Conservation (phyloP, 2,797 vertebrate species). For the Amblyopsis hoosieri region DNA sequence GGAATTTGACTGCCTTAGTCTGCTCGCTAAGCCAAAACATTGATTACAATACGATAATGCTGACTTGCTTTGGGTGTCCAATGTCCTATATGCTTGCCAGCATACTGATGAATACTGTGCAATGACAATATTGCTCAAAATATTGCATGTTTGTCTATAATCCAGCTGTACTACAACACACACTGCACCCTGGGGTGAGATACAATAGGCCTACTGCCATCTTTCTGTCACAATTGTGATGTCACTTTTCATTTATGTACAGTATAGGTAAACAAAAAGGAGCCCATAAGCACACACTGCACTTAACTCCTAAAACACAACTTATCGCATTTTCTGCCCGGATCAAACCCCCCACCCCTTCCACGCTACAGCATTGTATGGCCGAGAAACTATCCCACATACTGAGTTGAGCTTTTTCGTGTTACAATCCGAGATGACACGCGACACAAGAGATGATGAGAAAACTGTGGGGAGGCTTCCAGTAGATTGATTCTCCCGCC, state of each 20-base stretch:
- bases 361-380: constrained; percentile 83
- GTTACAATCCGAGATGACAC: constrained; percentile 94
- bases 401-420: constrained; percentile 91
- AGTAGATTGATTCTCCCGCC: constrained; percentile 98
- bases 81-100: constrained; percentile 87
- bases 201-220: background rate
- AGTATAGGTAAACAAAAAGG: constrained; percentile 34
- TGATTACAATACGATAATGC: constrained; percentile 93
- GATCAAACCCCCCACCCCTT: constrained; percentile 79
- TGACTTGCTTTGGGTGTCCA: constrained; percentile 84
- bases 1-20: constrained; percentile 85
- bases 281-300: constrained; percentile 30
- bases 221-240: background rate
- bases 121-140: no score
- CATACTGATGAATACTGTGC: constrained; percentile 63
- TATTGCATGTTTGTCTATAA: background rate
- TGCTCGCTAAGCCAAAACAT: constrained; percentile 92
- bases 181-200: constrained; percentile 21
- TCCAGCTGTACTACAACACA: background rate
- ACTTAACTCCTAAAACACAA: constrained; percentile 71
- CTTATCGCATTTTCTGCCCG: constrained; percentile 81
- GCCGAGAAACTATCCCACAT: constrained; percentile 86
- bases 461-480: constrained; percentile 98
- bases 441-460: constrained; percentile 94
- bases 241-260: constrained; percentile 23